Percentiles rank a stretch among this genome's conserved stretches.
These are phyloP conservation scores for Acronicta alni DNA, from an alignment of 2,888 invertebrate genomes.

Conservation along the genomic window DNA sequence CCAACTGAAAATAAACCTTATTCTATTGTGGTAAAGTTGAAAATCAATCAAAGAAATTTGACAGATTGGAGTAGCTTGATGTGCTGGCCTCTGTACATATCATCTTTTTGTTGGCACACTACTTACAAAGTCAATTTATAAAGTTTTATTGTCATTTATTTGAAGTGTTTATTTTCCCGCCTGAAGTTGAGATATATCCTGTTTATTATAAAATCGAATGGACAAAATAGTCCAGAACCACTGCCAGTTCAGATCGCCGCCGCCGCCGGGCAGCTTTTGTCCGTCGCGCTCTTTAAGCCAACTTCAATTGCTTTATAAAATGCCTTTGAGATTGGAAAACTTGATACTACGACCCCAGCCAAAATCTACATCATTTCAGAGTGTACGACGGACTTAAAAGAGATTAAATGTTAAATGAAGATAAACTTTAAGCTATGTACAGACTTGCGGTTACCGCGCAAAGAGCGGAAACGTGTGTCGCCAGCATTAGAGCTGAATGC, in stretches of 20 bases:
- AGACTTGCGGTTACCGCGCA: slow-evolving; percentile 43
- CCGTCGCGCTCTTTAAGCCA: slow-evolving; percentile 35
- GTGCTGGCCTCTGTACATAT: no score
- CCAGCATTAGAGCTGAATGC: slow-evolving; percentile 47
- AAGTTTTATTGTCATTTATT: background rate
- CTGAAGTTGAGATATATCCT: background rate
- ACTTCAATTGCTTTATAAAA: slow-evolving; percentile 50
- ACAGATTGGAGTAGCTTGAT: no score
- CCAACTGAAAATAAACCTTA: no score
- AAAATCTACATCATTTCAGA: slow-evolving; percentile 46
- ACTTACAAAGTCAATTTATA: no score
- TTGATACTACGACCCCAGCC: slow-evolving; percentile 37
- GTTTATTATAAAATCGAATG: slow-evolving; percentile 32
- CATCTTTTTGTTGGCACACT: no score
- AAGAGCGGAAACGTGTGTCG: slow-evolving; percentile 53
- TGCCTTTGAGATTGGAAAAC: slow-evolving; percentile 49
- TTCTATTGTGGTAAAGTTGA: no score
- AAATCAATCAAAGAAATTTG: no score
- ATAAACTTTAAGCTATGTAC: slow-evolving; percentile 44
- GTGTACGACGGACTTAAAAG: slow-evolving; percentile 38
- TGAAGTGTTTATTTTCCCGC: background rate
- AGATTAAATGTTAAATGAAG: slow-evolving; percentile 45
- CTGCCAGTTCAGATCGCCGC: slow-evolving; percentile 18
- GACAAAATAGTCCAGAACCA: slow-evolving; percentile 19
- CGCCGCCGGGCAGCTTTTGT: slow-evolving; percentile 30